These are phyloP conservation scores for Drosophila athabasca DNA, from an alignment of 1,140 invertebrate genomes.

Conservation along the genomic window DNA sequence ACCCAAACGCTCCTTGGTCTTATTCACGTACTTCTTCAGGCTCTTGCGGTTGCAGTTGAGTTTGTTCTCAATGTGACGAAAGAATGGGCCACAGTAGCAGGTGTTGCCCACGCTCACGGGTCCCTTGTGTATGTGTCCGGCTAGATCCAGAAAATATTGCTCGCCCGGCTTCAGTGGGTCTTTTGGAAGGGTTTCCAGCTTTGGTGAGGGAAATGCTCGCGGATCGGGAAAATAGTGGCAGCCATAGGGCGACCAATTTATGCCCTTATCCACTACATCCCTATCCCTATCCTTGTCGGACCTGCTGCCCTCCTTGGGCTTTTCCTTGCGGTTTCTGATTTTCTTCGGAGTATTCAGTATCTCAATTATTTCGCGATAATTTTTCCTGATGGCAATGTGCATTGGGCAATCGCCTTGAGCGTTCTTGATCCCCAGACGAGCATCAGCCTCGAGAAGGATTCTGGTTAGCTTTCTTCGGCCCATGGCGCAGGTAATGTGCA, in stretches of 20 bases:
- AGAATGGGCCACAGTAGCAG: slow-evolving; percentile 91
- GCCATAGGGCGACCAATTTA: slow-evolving; percentile 93
- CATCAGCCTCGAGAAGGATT: slow-evolving; percentile 94
- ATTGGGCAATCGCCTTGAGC: slow-evolving; percentile 96
- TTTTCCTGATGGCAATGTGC: slow-evolving; percentile 95
- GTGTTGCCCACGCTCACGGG: slow-evolving; percentile 94
- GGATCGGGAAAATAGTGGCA: slow-evolving; percentile 94
- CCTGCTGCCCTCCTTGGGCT: slow-evolving; percentile 56
- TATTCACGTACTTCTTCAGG: slow-evolving; percentile 92
- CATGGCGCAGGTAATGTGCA: slow-evolving; percentile 97
- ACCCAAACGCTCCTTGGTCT: slow-evolving; percentile 91
- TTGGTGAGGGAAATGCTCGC: slow-evolving; percentile 92
- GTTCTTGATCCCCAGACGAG: slow-evolving; percentile 91
- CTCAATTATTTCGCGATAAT: slow-evolving; percentile 91
- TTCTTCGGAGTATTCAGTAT: slow-evolving; percentile 87
- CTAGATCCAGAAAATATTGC: slow-evolving; percentile 97
- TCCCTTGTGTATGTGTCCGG: slow-evolving; percentile 98
- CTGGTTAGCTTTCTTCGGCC: slow-evolving; percentile 95
- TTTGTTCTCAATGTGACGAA: slow-evolving; percentile 93
- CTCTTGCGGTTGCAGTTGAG: slow-evolving; percentile 93
- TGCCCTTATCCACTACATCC: slow-evolving; percentile 83
- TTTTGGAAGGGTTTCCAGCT: slow-evolving; percentile 92
- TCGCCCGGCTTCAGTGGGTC: slow-evolving; percentile 94
- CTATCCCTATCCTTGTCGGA: slow-evolving; percentile 73
- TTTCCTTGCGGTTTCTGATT: slow-evolving; percentile 80